A percentile compares a stretch with the other conserved stretches of the same genome.
Conservation (phyloP, 2,113 vertebrate genomes). For the Urocolius indicus region DNA sequence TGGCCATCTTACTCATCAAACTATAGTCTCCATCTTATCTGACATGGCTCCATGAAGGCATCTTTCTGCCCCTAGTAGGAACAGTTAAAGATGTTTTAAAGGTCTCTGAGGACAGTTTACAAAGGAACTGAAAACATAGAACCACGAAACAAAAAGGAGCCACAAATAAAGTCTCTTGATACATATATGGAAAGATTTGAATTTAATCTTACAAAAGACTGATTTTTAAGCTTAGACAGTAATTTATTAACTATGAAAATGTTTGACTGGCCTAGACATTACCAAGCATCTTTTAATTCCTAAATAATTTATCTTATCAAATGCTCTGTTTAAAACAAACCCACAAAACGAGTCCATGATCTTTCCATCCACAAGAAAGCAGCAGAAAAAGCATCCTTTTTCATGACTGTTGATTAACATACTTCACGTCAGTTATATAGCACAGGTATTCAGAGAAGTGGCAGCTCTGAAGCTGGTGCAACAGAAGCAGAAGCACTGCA, state of each 20-base stretch:
- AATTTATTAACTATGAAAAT: not conserved
- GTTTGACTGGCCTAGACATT: not conserved
- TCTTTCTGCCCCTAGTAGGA: not conserved
- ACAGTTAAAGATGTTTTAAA: slow-evolving; percentile 8
- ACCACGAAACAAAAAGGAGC: not conserved
- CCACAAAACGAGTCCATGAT: not conserved
- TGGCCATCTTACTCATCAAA: not conserved
- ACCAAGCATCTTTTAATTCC: not conserved
- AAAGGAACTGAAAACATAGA: not conserved
- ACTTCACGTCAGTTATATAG: not conserved
- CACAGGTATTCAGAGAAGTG: not conserved
- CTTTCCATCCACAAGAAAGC: not conserved
- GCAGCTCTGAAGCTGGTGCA: not conserved
- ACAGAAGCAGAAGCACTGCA: not conserved
- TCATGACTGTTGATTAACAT: not conserved
- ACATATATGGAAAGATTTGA: not conserved
- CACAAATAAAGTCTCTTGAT: not conserved
- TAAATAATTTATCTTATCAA: not conserved
- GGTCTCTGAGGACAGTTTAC: not conserved
- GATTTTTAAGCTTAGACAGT: not conserved
- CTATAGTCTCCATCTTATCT: not conserved
- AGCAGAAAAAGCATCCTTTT: not conserved
- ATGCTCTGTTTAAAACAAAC: not conserved
- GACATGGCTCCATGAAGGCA: not conserved
- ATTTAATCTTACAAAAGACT: not conserved